Conservation (phyloP, 2,797 vertebrate species). For the Crocidura indochinensis region DNA sequence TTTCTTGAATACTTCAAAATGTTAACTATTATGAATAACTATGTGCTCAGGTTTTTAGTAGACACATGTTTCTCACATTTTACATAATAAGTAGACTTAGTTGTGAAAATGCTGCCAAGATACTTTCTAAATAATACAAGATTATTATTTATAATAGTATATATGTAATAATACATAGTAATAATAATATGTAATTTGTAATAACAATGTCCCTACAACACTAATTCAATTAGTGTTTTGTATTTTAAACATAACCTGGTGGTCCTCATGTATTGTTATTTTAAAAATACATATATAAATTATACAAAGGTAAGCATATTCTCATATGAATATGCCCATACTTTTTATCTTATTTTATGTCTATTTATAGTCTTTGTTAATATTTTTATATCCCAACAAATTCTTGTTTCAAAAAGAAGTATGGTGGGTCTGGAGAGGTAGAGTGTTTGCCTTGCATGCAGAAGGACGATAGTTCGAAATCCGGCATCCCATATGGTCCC, state of each 20-base stretch:
- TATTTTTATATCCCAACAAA: background rate
- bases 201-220: no score
- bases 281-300: background rate
- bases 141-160: no score
- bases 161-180: no score
- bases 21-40: background rate
- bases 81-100: background rate
- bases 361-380: background rate
- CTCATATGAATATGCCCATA: background rate
- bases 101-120: background rate
- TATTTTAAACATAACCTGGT: background rate
- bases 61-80: background rate
- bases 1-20: background rate
- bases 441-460: no score
- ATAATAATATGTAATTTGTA: no score
- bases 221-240: background rate
- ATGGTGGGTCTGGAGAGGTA: background rate
- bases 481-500: no score
- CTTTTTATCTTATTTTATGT: background rate
- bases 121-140: background rate
- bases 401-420: conserved; percentile 11
- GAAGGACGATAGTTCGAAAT: no score
- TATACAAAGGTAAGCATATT: background rate
- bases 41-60: background rate
- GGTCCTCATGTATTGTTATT: background rate